Conservation (phyloP, 2,113 vertebrate species). For the Triplophysa rosa region DNA sequence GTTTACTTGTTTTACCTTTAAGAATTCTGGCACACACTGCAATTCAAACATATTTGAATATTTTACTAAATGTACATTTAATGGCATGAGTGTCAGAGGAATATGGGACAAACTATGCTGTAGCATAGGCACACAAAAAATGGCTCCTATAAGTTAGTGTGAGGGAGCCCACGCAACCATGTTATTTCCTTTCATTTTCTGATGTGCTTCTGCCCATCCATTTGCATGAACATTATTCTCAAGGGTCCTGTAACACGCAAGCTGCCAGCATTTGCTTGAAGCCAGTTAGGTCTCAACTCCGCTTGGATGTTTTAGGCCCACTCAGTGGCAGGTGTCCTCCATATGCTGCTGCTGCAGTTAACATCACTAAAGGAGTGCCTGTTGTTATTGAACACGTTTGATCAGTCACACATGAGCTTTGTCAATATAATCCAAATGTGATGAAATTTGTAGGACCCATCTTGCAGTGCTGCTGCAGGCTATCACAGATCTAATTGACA, state of each 20-base stretch:
- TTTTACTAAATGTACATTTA: conserved; percentile 33
- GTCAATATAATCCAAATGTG: neutral
- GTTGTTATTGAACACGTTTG: neutral
- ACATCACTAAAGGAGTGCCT: conserved; percentile 8
- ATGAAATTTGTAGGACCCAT: neutral
- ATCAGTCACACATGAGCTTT: neutral
- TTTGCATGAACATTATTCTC: conserved; percentile 56
- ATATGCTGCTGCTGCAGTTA: conserved; percentile 14
- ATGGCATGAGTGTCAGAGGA: conserved; percentile 28
- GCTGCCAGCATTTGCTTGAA: conserved; percentile 39
- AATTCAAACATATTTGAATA: conserved; percentile 34
- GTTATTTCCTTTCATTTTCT: conserved; percentile 46
- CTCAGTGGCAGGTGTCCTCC: conserved; percentile 35
- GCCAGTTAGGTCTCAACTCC: conserved; percentile 28
- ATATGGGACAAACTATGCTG: conserved; percentile 25
- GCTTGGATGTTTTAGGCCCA: conserved; percentile 41
- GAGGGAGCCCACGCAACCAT: conserved; percentile 30
- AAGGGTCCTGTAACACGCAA: conserved; percentile 44
- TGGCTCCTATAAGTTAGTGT: neutral
- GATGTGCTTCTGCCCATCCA: conserved; percentile 35
- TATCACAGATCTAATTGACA: neutral
- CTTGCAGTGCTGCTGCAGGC: neutral
- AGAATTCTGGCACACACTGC: neutral
- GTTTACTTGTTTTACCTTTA: neutral
- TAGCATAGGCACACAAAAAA: neutral